These are phyloP conservation scores for Zophobas morio DNA, from an alignment of 1,140 invertebrate species.

Conservation along the genomic window DNA sequence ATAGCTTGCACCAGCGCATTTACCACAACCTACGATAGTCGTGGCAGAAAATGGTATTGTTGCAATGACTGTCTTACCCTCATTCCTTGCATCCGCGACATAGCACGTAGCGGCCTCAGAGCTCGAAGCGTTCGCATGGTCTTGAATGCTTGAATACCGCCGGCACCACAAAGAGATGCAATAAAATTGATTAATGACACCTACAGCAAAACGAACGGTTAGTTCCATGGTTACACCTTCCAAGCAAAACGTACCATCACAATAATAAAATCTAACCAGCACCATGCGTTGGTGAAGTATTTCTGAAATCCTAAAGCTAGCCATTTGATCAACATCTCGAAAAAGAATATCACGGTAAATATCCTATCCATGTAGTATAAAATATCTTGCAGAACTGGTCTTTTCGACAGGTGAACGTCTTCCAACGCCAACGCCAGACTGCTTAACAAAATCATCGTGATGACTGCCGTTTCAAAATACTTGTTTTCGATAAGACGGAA, in stretches of 20 bases:
- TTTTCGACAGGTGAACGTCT: conserved; percentile 92
- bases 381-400: conserved; percentile 92
- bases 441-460: conserved; percentile 97
- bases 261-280: conserved; percentile 99
- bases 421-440: conserved; percentile 97
- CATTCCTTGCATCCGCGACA: conserved; percentile 98
- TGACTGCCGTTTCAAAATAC: conserved; percentile 99
- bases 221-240: not conserved
- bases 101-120: conserved; percentile 93
- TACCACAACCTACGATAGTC: conserved; percentile 84
- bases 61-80: conserved; percentile 80
- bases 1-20: conserved; percentile 96
- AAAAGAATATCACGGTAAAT: conserved; percentile 98
- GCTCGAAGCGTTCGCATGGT: conserved; percentile 97
- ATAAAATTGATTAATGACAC: conserved; percentile 97
- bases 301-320: conserved; percentile 96
- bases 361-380: conserved; percentile 98
- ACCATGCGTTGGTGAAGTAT: conserved; percentile 99
- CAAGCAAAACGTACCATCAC: conserved; percentile 79
- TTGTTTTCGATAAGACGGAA: conserved; percentile 98
- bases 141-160: conserved; percentile 98
- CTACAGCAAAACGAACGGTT: not conserved
- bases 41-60: not conserved
- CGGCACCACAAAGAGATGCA: conserved; percentile 92
- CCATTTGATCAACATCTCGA: conserved; percentile 99